Evolutionary conservation across 2,888 invertebrate genomes (phyloP).

Genomic region (Diachrysia chrysitis): DNA sequence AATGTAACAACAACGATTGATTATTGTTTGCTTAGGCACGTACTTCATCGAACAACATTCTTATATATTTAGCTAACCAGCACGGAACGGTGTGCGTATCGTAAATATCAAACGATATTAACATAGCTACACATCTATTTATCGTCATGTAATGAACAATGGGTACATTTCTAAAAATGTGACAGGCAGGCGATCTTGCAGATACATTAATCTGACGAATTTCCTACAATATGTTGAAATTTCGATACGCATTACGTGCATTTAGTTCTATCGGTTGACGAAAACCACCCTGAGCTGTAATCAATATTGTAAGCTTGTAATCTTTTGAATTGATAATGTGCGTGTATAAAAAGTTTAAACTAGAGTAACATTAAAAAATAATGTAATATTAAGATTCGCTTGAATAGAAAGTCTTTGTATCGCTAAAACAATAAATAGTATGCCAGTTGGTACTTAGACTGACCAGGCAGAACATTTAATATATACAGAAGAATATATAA

Average conservation of each 20-base stretch:
- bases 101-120: conserved; percentile 9
- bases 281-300: neutral
- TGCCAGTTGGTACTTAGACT: no score
- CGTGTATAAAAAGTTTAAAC: neutral
- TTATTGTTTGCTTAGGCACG: conserved; percentile 86
- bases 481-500: no score
- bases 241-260: conserved; percentile 5
- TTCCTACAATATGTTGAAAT: neutral
- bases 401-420: no score
- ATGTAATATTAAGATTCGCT: no score
- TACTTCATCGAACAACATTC: conserved; percentile 80
- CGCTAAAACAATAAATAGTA: no score
- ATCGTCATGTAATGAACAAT: conserved; percentile 9
- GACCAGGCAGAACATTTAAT: no score
- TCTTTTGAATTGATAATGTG: neutral
- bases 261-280: conserved; percentile 3
- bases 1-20: conserved; percentile 87
- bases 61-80: conserved; percentile 69
- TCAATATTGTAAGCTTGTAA: neutral
- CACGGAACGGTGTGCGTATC: conserved; percentile 53
- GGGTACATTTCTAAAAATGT: neutral
- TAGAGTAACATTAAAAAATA: no score
- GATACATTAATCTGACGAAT: neutral
- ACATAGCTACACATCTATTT: conserved; percentile 14
- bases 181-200: neutral